Conservation (phyloP, 2,113 vertebrate genomes). For the Zeus faber region DNA sequence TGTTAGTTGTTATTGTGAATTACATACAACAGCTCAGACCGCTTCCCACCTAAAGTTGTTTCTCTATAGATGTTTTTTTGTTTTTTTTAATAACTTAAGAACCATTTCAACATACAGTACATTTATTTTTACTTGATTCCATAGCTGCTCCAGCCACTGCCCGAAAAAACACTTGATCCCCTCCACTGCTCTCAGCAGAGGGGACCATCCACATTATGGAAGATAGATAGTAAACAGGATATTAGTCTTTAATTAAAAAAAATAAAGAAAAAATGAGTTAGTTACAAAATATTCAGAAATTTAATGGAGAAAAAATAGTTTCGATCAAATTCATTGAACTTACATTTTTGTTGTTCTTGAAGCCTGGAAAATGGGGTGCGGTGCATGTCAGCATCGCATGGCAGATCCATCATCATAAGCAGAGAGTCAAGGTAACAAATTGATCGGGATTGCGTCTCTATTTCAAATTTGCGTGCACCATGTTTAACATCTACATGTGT, state of each 20-base stretch:
- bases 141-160: slow-evolving; percentile 81
- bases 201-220: no score
- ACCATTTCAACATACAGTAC: no score
- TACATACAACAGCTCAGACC: not conserved
- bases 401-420: slow-evolving; percentile 90
- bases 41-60: not conserved
- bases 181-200: no score
- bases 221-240: no score
- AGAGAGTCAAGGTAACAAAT: slow-evolving; percentile 83
- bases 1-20: not conserved
- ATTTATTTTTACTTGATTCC: not conserved
- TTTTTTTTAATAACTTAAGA: no score
- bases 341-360: slow-evolving; percentile 77
- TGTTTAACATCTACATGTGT: not conserved
- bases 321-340: not conserved
- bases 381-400: slow-evolving; percentile 92
- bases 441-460: not conserved
- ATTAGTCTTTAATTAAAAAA: no score
- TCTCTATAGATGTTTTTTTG: not conserved
- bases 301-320: no score
- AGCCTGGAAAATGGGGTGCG: slow-evolving; percentile 83
- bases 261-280: no score
- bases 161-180: slow-evolving; percentile 75
- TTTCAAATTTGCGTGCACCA: not conserved
- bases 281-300: no score